Base-by-base conservation (phyloP, 2,888 invertebrate genomes). In the Entomobrya multifasciata region DNA sequence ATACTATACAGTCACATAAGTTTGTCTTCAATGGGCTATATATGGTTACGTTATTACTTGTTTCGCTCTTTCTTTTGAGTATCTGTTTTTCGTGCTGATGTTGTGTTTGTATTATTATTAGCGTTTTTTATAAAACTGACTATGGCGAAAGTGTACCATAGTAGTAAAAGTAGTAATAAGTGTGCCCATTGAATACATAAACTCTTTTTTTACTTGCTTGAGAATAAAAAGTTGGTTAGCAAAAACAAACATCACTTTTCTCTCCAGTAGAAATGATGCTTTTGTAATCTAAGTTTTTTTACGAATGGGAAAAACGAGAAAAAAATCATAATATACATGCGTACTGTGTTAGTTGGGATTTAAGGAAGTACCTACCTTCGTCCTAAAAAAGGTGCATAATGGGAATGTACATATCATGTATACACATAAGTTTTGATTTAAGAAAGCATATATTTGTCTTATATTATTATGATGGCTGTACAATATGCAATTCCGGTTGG, bases 181-280 rank as follows among this genome's bases (percentile, higher is more conserved):
- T 88, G 88, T 88, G 82, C 88, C 88, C 88, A 88, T 89, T 88
- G 89, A 89, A 89, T 89, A 87, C 88, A 89, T 89, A 89, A 89
- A 88, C 87, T 88, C 87, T 82, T 85, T 87, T 89, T 88, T n/a
- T n/a, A n/a, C n/a, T n/a, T 89, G 83, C 65, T 83, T 80, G 86
- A 82, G 77, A 88, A 88, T 52, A 80, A 49, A 87, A 88, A 88
- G 86, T 89, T 88, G 87, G 88, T 88, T 89, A 88, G 87, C 83
- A 88, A 87, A 89, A 88, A 89, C 88, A 89, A 86, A 89, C 85
- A 86, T 47, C 20, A 80, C 81, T 87, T 80, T 76, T 87, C 81
- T 87, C 88, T 88, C 77, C 81, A 79, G 70, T 82, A 88, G 88
- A 88, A 65, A 57, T 10, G 22, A 17, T 88, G 89, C 86, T 90